Percentiles rank a stretch among this genome's conserved stretches.
These are phyloP conservation scores for Ictidomys tridecemlineatus DNA, from an alignment of 2,113 vertebrate genomes.

Conservation along the genomic window DNA sequence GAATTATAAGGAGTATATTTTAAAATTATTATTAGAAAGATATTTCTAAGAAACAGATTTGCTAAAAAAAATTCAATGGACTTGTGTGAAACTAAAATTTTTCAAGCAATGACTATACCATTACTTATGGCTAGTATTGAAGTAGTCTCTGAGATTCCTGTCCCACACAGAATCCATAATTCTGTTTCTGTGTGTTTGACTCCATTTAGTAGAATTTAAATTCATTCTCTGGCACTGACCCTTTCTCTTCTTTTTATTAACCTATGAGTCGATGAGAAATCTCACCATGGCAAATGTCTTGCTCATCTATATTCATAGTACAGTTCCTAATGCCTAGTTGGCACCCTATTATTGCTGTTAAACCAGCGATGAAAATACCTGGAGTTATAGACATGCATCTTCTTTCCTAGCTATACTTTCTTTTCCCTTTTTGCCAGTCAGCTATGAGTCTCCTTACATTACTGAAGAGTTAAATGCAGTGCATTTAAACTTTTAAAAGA, in stretches of 20 bases:
- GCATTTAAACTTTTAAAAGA: background rate
- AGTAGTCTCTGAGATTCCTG: background rate
- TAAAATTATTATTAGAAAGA: conserved; percentile 2
- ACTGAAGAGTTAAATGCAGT: background rate
- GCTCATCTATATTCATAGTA: background rate
- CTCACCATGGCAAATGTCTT: background rate
- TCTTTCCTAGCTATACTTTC: background rate
- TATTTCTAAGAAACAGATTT: conserved; percentile 47
- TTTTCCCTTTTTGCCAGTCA: background rate
- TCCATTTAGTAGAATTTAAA: conserved; percentile 24
- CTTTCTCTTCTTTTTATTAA: background rate
- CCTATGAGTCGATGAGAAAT: background rate
- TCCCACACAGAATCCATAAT: background rate
- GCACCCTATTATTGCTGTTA: background rate
- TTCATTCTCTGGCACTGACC: background rate
- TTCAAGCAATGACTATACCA: background rate
- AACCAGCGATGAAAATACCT: background rate
- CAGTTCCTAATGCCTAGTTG: background rate
- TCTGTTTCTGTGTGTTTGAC: conserved; percentile 7
- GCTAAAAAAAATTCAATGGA: conserved; percentile 54
- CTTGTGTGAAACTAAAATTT: conserved; percentile 22
- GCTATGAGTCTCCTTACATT: background rate
- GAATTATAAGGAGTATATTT: background rate
- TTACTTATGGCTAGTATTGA: background rate
- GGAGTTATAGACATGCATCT: background rate